Evolutionary conservation across 2,113 vertebrate species (phyloP).

Genomic region (Amphiprion ocellaris): DNA sequence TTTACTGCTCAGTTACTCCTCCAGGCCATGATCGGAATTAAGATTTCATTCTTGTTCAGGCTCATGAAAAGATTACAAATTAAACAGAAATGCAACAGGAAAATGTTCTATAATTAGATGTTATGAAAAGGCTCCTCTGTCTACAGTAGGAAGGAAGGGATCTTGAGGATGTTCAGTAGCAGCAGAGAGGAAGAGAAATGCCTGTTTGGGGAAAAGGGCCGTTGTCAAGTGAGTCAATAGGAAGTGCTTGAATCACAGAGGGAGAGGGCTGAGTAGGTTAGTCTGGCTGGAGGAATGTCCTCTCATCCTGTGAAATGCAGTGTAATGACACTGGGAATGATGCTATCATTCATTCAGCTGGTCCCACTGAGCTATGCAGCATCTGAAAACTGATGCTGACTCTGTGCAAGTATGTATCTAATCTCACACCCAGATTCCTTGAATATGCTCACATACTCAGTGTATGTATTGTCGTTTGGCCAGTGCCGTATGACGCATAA

Average conservation of each 20-base stretch:
- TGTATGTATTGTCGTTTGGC: neutral
- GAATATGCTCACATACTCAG: neutral
- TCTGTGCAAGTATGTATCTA: neutral
- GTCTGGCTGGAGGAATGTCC: slow-evolving; percentile 57
- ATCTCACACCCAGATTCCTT: neutral
- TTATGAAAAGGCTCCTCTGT: neutral
- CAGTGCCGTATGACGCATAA: neutral
- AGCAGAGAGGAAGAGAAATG: slow-evolving; percentile 60
- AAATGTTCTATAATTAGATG: slow-evolving; percentile 27
- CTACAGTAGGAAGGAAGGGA: slow-evolving; percentile 56
- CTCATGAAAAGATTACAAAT: slow-evolving; percentile 9
- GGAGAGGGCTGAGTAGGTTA: slow-evolving; percentile 36
- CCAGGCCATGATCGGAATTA: slow-evolving; percentile 22
- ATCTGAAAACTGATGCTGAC: slow-evolving; percentile 18
- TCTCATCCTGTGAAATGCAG: slow-evolving; percentile 47
- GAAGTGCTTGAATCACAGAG: slow-evolving; percentile 58
- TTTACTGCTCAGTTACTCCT: slow-evolving; percentile 16
- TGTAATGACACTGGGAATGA: slow-evolving; percentile 36
- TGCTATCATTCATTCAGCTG: slow-evolving; percentile 47
- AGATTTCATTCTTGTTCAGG: slow-evolving; percentile 1
- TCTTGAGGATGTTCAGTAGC: slow-evolving; percentile 41
- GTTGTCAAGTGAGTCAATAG: slow-evolving; percentile 66
- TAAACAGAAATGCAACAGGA: slow-evolving; percentile 30
- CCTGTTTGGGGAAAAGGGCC: slow-evolving; percentile 55
- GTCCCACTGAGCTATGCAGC: slow-evolving; percentile 29